These are phyloP conservation scores for Cremastinae sp. DNA, from an alignment of 2,888 invertebrate genomes.

Conservation along the genomic window DNA sequence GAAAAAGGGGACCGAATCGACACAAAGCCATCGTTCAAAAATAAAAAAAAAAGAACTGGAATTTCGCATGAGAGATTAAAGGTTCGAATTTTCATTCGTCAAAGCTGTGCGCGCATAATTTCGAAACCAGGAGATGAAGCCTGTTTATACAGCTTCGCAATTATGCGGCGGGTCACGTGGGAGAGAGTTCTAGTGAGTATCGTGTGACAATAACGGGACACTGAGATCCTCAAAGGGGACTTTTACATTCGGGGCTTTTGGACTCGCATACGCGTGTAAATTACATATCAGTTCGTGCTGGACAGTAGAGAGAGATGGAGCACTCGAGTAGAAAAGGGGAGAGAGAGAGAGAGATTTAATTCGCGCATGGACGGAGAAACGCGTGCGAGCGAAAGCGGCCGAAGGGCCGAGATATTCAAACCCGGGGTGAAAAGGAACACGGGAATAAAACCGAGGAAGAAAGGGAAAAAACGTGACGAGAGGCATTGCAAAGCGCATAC, in stretches of 20 bases:
- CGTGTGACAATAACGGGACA: constrained; percentile 63
- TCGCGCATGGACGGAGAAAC: no score
- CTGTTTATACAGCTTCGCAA: constrained; percentile 9
- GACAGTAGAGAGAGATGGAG: constrained; percentile 49
- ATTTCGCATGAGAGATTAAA: no score
- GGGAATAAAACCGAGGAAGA: constrained; percentile 33
- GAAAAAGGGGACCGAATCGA: neutral
- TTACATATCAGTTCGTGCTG: constrained; percentile 69
- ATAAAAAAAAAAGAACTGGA: no score
- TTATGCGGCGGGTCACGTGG: constrained; percentile 35
- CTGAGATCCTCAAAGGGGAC: constrained; percentile 62
- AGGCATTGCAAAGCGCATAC: constrained; percentile 29
- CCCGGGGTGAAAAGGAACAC: constrained; percentile 50
- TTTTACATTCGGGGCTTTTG: constrained; percentile 19
- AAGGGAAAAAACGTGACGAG: constrained; percentile 21
- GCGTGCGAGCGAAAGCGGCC: no score
- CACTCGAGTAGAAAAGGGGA: constrained; percentile 10
- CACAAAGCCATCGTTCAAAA: no score
- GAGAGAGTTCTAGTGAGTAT: constrained; percentile 55
- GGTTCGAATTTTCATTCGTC: no score
- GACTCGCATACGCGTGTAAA: constrained; percentile 65
- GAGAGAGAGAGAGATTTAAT: constrained; percentile 13
- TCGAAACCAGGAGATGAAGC: no score
- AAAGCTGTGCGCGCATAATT: no score
- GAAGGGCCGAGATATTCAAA: constrained; percentile 7